phyloP scores from a whole-genome alignment of 2,888 invertebrate species.

The Dyspetes luteomarginatus region DNA sequence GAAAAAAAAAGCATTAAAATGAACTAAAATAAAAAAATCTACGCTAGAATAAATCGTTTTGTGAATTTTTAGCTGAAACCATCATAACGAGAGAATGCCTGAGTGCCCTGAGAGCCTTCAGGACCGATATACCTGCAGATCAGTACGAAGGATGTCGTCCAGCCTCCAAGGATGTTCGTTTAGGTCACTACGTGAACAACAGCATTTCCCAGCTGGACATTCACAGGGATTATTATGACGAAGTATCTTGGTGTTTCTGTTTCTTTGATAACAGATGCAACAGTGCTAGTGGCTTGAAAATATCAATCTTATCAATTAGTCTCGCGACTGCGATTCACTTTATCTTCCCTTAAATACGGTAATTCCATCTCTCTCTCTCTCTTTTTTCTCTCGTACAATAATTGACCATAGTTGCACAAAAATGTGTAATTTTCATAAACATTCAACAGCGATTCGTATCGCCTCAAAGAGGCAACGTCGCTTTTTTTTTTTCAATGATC shows the following conservation, averaged over 20 bases:
- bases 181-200: conserved; percentile 95
- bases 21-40: not conserved
- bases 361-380: too few species aligned
- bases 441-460: not conserved
- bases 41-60: not conserved
- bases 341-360: conserved; percentile 33
- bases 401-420: not conserved
- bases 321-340: conserved; percentile 46
- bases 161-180: conserved; percentile 90
- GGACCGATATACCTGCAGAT: conserved; percentile 95
- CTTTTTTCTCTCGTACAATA: not conserved
- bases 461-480: conserved; percentile 1
- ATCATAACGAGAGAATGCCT: conserved; percentile 94
- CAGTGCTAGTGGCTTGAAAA: conserved; percentile 80
- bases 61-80: conserved; percentile 87
- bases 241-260: conserved; percentile 95
- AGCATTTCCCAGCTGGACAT: conserved; percentile 93
- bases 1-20: conserved; percentile 4
- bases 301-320: conserved; percentile 73
- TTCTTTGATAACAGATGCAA: conserved; percentile 96
- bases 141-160: conserved; percentile 95
- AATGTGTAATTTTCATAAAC: not conserved
- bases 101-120: conserved; percentile 90
- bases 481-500: too few species aligned
- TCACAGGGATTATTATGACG: conserved; percentile 92